These are phyloP conservation scores for Thermophis baileyi DNA, from an alignment of 2,113 vertebrate genomes.

Conservation along the genomic window DNA sequence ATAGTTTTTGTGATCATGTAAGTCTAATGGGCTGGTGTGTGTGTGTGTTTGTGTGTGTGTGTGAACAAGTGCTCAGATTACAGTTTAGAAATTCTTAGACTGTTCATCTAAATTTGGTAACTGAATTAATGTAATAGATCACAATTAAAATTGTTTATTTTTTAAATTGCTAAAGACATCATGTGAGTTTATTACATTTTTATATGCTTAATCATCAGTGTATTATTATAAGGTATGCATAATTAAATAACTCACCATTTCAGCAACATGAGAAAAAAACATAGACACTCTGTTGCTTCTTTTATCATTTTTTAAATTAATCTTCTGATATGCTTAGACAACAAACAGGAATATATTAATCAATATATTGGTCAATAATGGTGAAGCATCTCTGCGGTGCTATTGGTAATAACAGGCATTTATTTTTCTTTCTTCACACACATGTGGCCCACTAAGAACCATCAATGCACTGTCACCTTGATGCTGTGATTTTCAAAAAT, in stretches of 20 bases:
- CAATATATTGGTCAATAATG: neutral
- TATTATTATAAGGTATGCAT: neutral
- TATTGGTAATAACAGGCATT: neutral
- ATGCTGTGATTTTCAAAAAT: slow-evolving; percentile 34
- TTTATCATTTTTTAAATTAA: neutral
- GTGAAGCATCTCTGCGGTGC: neutral
- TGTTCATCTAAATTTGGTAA: neutral
- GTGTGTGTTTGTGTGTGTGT: neutral
- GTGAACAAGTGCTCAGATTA: too few species aligned
- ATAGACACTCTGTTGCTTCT: neutral
- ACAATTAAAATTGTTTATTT: neutral
- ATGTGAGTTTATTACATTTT: neutral
- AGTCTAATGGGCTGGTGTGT: neutral
- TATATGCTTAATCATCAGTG: neutral
- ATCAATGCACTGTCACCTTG: neutral
- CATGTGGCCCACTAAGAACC: slow-evolving; percentile 26
- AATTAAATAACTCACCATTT: neutral
- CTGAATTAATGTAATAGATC: neutral
- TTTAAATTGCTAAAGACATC: neutral
- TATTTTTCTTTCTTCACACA: neutral
- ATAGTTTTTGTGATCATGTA: neutral
- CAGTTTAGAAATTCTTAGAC: neutral
- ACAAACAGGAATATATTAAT: neutral
- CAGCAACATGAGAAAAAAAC: neutral
- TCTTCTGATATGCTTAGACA: neutral